phyloP scores from a whole-genome alignment of 2,888 invertebrate species.

The Odiellus spinosus region DNA sequence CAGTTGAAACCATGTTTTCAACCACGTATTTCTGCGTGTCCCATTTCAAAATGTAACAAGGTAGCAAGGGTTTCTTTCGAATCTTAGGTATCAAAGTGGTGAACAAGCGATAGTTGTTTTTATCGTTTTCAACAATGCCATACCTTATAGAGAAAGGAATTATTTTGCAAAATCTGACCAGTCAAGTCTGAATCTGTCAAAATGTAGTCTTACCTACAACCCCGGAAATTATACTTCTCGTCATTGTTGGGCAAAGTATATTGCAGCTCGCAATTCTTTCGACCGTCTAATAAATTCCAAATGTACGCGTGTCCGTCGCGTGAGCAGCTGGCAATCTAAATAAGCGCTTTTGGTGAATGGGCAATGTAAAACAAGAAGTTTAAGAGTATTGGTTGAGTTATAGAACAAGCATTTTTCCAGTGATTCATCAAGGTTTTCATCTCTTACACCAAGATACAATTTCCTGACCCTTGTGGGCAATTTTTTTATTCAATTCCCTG shows the following conservation, averaged over 20 bases:
- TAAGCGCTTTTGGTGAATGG: too few species aligned
- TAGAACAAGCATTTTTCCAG: too few species aligned
- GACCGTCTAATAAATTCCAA: constrained; percentile 54
- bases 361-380: too few species aligned
- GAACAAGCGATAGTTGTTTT: constrained; percentile 44
- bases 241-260: constrained; percentile 50
- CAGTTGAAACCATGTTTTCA: constrained; percentile 39
- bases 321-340: constrained; percentile 59
- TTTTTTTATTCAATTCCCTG: too few species aligned
- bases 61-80: constrained; percentile 35
- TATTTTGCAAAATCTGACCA: too few species aligned
- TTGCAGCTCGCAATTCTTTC: constrained; percentile 48
- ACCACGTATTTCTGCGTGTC: constrained; percentile 44
- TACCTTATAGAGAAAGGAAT: constrained; percentile 24
- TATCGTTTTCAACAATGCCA: constrained; percentile 51
- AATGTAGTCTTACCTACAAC: constrained; percentile 26
- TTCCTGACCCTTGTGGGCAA: too few species aligned
- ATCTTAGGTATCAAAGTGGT: constrained; percentile 58
- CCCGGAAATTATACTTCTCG: constrained; percentile 25
- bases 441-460: too few species aligned
- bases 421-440: too few species aligned
- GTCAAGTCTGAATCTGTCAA: too few species aligned
- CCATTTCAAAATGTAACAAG: constrained; percentile 65
- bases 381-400: too few species aligned
- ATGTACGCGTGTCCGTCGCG: constrained; percentile 69